phyloP scores from a whole-genome alignment of 2,888 invertebrate genomes.

The Archips crataeganus region DNA sequence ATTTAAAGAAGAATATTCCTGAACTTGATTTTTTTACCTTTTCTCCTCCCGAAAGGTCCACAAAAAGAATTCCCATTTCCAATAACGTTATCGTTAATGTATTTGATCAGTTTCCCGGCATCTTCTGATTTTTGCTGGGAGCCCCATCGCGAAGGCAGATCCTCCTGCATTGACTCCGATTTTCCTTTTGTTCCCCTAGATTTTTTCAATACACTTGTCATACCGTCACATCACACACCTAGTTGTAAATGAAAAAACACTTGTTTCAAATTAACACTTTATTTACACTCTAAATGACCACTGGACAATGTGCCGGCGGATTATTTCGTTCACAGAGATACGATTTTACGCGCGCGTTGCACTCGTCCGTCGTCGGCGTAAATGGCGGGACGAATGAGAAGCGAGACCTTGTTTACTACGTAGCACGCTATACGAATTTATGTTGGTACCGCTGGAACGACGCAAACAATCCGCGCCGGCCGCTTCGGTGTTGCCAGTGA shows the following conservation, averaged over 20 bases:
- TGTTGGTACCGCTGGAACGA: constrained; percentile 35
- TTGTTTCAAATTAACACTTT: constrained; percentile 43
- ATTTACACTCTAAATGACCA: constrained; percentile 47
- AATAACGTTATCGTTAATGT: constrained; percentile 92
- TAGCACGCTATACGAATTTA: constrained; percentile 27
- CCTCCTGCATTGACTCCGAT: constrained; percentile 84
- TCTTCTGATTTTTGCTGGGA: constrained; percentile 87
- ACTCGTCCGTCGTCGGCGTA: constrained; percentile 43
- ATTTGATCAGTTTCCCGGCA: constrained; percentile 89
- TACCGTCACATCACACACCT: constrained; percentile 75
- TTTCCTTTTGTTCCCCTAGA: constrained; percentile 80
- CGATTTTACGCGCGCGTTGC: constrained; percentile 46
- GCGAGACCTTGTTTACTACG: constrained; percentile 33
- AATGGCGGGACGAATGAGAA: constrained; percentile 38
- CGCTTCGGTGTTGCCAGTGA: constrained; percentile 17
- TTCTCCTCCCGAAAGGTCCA: constrained; percentile 93
- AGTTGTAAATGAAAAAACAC: constrained; percentile 34
- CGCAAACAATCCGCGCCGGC: constrained; percentile 39
- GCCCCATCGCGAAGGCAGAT: constrained; percentile 75
- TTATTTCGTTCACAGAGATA: constrained; percentile 39
- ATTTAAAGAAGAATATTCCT: neutral
- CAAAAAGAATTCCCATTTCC: constrained; percentile 93
- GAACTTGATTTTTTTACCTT: constrained; percentile 84
- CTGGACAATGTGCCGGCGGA: constrained; percentile 39
- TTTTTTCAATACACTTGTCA: constrained; percentile 84